Evolutionary conservation across 2,888 invertebrate species (phyloP).

Genomic region (Alitta virens): DNA sequence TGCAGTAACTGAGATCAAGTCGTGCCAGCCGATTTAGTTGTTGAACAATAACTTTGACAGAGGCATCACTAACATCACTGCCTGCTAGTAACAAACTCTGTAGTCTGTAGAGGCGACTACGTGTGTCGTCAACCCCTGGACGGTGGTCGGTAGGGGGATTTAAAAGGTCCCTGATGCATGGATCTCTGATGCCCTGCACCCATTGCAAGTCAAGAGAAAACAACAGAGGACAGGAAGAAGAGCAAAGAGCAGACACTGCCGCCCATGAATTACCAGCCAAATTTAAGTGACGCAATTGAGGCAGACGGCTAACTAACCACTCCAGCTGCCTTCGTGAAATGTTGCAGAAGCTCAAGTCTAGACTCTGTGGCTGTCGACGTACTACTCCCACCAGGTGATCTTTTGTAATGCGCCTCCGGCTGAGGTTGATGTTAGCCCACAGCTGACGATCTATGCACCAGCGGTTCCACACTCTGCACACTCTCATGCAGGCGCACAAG

Average conservation of each 20-base stretch:
- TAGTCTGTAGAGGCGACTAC: conserved; percentile 75
- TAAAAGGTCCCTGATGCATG: conserved; percentile 78
- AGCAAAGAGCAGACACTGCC: conserved; percentile 76
- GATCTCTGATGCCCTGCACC: conserved; percentile 81
- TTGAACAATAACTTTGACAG: conserved; percentile 62
- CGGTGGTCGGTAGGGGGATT: conserved; percentile 83
- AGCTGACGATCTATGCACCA: conserved; percentile 78
- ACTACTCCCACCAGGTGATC: conserved; percentile 67
- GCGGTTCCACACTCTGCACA: conserved; percentile 86
- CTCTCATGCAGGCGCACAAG: conserved; percentile 68
- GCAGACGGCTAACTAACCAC: conserved; percentile 85
- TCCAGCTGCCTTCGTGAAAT: conserved; percentile 83
- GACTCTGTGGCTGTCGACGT: conserved; percentile 78
- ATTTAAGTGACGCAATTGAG: conserved; percentile 77
- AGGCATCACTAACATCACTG: conserved; percentile 86
- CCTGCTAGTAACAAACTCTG: conserved; percentile 77
- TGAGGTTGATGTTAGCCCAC: conserved; percentile 81
- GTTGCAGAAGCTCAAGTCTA: conserved; percentile 86
- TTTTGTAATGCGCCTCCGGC: conserved; percentile 16
- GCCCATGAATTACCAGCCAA: conserved; percentile 70
- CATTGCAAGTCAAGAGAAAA: conserved; percentile 77
- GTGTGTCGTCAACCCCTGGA: conserved; percentile 70
- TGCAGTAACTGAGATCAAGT: conserved; percentile 79
- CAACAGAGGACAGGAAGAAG: conserved; percentile 77
- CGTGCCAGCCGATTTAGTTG: conserved; percentile 62